Evolutionary conservation across 2,888 invertebrate species (phyloP).

Genomic region (Ommatoiulus sabulosus): DNA sequence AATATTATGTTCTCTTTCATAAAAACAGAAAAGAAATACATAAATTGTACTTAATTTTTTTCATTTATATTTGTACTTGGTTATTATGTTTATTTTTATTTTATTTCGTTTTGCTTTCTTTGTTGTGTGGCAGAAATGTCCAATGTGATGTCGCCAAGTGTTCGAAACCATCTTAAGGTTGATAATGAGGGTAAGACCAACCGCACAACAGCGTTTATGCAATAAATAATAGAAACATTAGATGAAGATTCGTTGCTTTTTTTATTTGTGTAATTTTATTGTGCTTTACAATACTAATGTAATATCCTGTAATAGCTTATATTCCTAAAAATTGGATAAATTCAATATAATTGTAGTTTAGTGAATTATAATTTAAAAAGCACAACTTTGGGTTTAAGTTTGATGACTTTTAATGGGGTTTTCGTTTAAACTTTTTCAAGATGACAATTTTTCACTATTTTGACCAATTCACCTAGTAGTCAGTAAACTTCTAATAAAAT

Average conservation of each 20-base stretch:
- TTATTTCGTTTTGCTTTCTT: conserved; percentile 54
- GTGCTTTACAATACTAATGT: background rate
- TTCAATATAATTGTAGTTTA: too few relatives aligned
- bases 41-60: background rate
- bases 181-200: conserved; percentile 80
- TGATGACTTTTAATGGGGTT: too few relatives aligned
- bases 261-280: background rate
- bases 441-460: too few relatives aligned
- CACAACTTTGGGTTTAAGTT: too few relatives aligned
- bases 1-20: background rate
- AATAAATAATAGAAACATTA: background rate
- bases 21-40: background rate
- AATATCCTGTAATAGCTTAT: too few relatives aligned
- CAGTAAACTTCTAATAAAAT: too few relatives aligned
- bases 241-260: background rate
- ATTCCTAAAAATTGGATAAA: too few relatives aligned
- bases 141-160: conserved; percentile 82
- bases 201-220: background rate
- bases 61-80: conserved; percentile 50
- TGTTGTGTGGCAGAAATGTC: conserved; percentile 75
- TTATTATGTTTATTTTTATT: conserved; percentile 55
- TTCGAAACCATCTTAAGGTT: conserved; percentile 85
- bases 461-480: too few relatives aligned
- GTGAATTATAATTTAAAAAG: too few relatives aligned
- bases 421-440: too few relatives aligned